Evolutionary conservation across 2,888 invertebrate genomes (phyloP), one percentile per base, ranked within the genome.

Genomic region (Drosophila multiciliata): DNA sequence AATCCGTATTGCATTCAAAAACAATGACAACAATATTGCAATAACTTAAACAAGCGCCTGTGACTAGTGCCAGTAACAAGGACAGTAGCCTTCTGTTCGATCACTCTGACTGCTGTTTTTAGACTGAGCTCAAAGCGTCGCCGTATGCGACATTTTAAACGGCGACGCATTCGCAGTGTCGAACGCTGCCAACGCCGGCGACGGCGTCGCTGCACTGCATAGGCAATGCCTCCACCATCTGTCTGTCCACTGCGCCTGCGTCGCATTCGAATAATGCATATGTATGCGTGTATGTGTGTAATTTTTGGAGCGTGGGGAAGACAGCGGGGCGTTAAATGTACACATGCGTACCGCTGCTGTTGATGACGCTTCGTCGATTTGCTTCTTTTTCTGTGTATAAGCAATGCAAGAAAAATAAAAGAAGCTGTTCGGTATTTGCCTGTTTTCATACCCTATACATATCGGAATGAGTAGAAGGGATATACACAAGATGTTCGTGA

Each of bases 111-210:
- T 82, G 84, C 73, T 65, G 78, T 63, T 65, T 78, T 73, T 72
- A 76, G 80, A 84, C 84, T 87, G 87, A 84, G 82, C 80, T 80
- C 80, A 65, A 67, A 71, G 59, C 79, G 65, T 64, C 70, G 55
- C 57, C 72, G 72, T 70, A 73, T 69, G 80, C 80, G 73, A 65
- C 86, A 76, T 83, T 83, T 83, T 86, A 83, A 83, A 80, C 78
- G 81, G 82, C 80, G 64, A 58, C 73, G 58, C 71, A 66, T 36
- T 60, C 52, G 38, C 61, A 26, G 40, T 35, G 58, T 33, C 69
- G 57, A 38, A 70, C 57, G 38, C 9, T 40, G 73, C 40, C 65
- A 60, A 53, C 72, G 63, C 15, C 54, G 54, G 40, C 71, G 72
- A 35, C 55, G 38, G n/a, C 72, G 71, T 12, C 57, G 32, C 62